Conservation (phyloP, 2,113 vertebrate genomes). For the Bettongia penicillata region DNA sequence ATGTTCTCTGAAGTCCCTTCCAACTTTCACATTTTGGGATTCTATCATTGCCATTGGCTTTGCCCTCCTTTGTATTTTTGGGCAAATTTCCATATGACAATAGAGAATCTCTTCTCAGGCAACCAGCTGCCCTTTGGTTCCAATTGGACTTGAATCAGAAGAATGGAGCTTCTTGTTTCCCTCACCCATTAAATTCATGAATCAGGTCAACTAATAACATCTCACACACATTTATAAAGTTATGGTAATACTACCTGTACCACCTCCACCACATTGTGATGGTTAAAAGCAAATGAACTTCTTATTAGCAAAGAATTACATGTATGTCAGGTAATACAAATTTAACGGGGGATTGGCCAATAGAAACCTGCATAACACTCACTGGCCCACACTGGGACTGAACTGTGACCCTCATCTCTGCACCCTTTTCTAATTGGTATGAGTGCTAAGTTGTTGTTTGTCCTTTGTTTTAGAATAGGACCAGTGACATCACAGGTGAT, state of each 20-base stretch:
- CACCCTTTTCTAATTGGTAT: background rate
- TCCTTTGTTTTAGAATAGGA: background rate
- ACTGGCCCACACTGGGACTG: background rate
- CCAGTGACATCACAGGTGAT: background rate
- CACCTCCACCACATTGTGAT: background rate
- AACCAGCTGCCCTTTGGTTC: background rate
- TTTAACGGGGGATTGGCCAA: background rate
- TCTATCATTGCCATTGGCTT: background rate
- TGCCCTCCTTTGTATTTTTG: background rate
- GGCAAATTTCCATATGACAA: background rate
- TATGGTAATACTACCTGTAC: background rate
- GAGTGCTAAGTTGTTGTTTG: background rate
- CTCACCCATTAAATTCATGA: background rate
- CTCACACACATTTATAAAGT: background rate
- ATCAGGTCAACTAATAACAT: background rate
- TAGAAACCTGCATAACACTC: background rate
- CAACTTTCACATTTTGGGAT: background rate
- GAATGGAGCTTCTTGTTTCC: background rate
- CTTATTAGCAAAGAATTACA: background rate
- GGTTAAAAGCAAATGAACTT: background rate
- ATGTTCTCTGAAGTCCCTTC: background rate
- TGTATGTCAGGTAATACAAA: background rate
- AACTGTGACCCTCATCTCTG: background rate
- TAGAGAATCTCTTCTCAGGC: background rate
- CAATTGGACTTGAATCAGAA: background rate